Percentiles rank a stretch among this genome's conserved stretches.
Conservation (phyloP, 2,113 vertebrate genomes). For the Cavia aperea region DNA sequence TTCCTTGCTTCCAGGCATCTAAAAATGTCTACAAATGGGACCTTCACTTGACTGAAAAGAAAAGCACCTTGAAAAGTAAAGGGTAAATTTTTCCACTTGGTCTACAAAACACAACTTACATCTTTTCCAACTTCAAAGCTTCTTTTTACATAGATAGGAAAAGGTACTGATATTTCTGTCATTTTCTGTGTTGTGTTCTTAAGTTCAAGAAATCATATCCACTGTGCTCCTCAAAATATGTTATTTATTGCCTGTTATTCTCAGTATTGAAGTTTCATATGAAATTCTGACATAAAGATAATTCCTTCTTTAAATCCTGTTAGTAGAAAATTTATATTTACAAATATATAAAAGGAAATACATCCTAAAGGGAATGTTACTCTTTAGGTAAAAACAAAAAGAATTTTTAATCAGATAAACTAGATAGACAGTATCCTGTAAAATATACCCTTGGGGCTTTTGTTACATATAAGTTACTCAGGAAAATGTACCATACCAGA, state of each 20-base stretch:
- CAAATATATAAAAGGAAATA: slow-evolving; percentile 2
- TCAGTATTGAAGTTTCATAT: not conserved
- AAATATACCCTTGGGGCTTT: not conserved
- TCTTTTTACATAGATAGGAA: not conserved
- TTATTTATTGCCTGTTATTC: slow-evolving; percentile 25
- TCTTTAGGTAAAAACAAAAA: not conserved
- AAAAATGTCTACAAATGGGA: not conserved
- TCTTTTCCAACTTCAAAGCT: not conserved
- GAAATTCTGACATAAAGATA: slow-evolving; percentile 30
- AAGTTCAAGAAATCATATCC: not conserved
- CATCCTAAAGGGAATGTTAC: slow-evolving; percentile 3
- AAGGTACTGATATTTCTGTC: not conserved
- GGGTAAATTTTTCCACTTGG: not conserved
- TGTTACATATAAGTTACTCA: not conserved
- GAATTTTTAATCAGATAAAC: not conserved
- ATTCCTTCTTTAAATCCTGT: slow-evolving; percentile 21
- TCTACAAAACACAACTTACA: not conserved
- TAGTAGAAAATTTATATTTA: slow-evolving; percentile 32
- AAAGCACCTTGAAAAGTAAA: not conserved
- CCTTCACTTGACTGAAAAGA: not conserved
- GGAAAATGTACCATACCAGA: not conserved
- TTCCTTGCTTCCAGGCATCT: not conserved
- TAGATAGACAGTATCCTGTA: not conserved
- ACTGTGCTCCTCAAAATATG: not conserved
- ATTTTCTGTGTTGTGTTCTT: not conserved